Conservation (phyloP, 2,888 invertebrate genomes). For the Autographa gamma region DNA sequence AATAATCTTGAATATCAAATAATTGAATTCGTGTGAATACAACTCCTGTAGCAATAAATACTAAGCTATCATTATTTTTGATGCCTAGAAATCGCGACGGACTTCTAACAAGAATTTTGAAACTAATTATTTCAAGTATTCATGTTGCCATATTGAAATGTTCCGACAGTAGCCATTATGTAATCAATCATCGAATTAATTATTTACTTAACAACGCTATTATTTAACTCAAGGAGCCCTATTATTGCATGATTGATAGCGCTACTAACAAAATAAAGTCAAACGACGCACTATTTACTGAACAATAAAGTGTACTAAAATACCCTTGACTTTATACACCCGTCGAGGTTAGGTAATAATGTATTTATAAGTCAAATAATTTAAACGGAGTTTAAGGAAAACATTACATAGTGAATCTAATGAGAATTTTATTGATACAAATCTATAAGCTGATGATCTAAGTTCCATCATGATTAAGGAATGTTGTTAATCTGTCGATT, state of each 20-base stretch:
- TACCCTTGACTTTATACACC: constrained; percentile 78
- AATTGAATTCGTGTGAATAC: constrained; percentile 36
- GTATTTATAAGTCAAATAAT: constrained; percentile 67
- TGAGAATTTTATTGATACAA: constrained; percentile 53
- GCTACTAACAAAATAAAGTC: constrained; percentile 51
- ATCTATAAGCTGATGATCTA: constrained; percentile 26
- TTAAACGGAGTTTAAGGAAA: constrained; percentile 70
- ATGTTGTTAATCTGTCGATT: constrained; percentile 22
- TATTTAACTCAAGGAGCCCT: constrained; percentile 61
- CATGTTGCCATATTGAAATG: neutral
- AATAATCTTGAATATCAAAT: constrained; percentile 42
- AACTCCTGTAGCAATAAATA: constrained; percentile 22
- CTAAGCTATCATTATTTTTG: neutral
- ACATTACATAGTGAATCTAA: constrained; percentile 55
- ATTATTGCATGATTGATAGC: constrained; percentile 68
- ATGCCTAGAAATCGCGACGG: neutral
- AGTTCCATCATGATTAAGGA: constrained; percentile 11
- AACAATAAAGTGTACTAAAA: constrained; percentile 72
- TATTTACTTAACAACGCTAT: constrained; percentile 53
- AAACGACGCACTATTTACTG: constrained; percentile 62
- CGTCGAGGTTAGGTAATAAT: constrained; percentile 73
- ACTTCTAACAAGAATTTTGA: neutral
- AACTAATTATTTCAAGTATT: neutral
- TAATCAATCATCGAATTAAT: constrained; percentile 55
- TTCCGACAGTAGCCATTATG: constrained; percentile 27